A percentile compares a stretch with the other conserved stretches of the same genome.
These are phyloP conservation scores for Phoeniculus purpureus DNA, from an alignment of 2,797 vertebrate species.

Conservation along the genomic window DNA sequence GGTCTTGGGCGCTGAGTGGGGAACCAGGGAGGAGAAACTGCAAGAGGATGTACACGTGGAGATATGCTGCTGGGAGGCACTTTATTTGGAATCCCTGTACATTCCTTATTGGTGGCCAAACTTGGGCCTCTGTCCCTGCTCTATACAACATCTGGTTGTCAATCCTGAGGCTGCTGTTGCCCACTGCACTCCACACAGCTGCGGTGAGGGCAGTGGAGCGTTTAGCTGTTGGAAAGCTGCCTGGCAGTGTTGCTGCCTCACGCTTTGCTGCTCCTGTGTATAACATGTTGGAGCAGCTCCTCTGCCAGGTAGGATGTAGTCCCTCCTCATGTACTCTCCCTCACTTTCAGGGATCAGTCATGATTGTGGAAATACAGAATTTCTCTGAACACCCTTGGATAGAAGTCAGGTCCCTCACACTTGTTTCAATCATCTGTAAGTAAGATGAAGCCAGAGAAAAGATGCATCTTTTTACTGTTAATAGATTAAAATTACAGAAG, in stretches of 20 bases:
- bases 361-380: neutral
- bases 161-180: neutral
- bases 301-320: neutral
- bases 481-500: slow-evolving; percentile 43
- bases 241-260: fast-evolving
- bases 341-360: neutral
- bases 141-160: fast-evolving
- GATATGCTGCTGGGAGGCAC: fast-evolving
- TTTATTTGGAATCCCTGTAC: fast-evolving
- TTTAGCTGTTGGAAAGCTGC: neutral
- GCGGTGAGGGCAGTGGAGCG: neutral
- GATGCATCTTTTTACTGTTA: slow-evolving; percentile 12
- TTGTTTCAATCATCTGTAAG: slow-evolving; percentile 16
- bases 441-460: neutral
- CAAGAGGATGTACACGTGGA: fast-evolving
- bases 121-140: neutral
- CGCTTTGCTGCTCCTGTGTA: neutral
- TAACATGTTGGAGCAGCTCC: fast-evolving
- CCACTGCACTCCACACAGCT: fast-evolving
- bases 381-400: neutral
- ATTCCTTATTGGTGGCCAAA: fast-evolving
- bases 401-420: neutral
- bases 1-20: fast-evolving
- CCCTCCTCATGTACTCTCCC: neutral
- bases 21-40: neutral